Percentiles rank a stretch among this genome's conserved stretches.
Evolutionary conservation across 2,113 vertebrate species (phyloP).

Genomic region (Parus major): DNA sequence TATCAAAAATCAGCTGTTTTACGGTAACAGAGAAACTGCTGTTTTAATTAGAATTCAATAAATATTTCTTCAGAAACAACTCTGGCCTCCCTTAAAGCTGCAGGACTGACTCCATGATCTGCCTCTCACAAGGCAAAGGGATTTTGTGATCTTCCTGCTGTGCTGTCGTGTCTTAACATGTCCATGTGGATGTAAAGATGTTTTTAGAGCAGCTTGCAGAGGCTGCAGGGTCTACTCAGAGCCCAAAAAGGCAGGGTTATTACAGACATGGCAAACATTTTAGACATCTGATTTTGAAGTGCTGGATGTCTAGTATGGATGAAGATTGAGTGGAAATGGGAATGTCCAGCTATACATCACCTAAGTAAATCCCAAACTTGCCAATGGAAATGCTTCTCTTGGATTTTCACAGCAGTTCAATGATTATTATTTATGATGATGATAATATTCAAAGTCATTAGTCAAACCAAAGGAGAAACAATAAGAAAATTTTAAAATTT

Average conservation of each 20-base stretch:
- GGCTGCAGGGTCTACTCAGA: neutral
- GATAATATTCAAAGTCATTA: neutral
- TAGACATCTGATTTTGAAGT: constrained; percentile 11
- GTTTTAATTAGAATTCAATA: neutral
- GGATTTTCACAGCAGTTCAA: neutral
- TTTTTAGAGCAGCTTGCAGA: constrained; percentile 31
- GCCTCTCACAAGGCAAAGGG: neutral
- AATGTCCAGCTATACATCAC: neutral
- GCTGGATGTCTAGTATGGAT: neutral
- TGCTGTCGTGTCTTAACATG: constrained; percentile 5
- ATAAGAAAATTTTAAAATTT: neutral
- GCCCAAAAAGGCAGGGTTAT: neutral
- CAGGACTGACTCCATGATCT: neutral
- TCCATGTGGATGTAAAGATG: neutral
- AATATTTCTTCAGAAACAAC: neutral
- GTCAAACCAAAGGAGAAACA: neutral
- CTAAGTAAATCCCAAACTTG: neutral
- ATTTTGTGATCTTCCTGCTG: neutral
- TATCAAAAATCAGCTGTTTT: neutral
- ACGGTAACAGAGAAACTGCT: neutral
- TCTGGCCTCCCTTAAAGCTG: neutral
- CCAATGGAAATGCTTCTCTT: neutral
- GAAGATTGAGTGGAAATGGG: neutral
- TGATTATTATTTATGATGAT: neutral
- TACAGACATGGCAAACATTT: constrained; percentile 26